Base-by-base conservation (phyloP, 2,113 vertebrate genomes). In the Elgaria multicarinata region DNA sequence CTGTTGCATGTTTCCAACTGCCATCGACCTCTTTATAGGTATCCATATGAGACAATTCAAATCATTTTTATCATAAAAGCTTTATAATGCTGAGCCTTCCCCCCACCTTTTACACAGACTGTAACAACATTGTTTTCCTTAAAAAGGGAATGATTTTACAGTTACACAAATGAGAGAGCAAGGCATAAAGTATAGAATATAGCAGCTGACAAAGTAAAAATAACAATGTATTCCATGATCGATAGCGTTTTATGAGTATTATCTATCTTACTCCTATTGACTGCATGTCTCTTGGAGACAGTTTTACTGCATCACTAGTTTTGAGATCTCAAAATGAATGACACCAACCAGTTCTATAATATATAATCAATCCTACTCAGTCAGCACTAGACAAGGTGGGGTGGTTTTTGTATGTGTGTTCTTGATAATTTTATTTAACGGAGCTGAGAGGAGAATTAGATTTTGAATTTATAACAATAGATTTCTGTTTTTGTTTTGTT, bases 241-340 rank as follows among this genome's bases (percentile, higher is more conserved):
- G 77, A 87, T 18, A 55, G 1, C 18, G 46, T 78, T 87, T 77
- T 22, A 36, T 33, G 26, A 33, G 62, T 82, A 80, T 86, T 86
- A 87, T 75, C 75, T 0, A 83, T 90, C 84, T 86, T 28, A 33
- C 58, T 71, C 46, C 62, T 85, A 85, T 77, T 85, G 74, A 89
- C 88, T 89, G 58, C 74, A 78, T 67, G 55, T 66, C 74, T 87
- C 44, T 87, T 22, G 13, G 66, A 42, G 67, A 79, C 66, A 50
- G 50, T 3, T n/a, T 66, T 87, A 89, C 31, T 86, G 14, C 64
- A 89, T 42, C 80, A 83, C 84, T 86, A 50, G 26, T 78, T 85
- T 69, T 42, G 62, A 89, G 26, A 85, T 78, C n/a, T 62, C 62
- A 78, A 18, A 89, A 85, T 89, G 72, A 84, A 85, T 67, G 58